phyloP scores from a whole-genome alignment of 2,797 vertebrate genomes.

The Acanthurus lineatus region DNA sequence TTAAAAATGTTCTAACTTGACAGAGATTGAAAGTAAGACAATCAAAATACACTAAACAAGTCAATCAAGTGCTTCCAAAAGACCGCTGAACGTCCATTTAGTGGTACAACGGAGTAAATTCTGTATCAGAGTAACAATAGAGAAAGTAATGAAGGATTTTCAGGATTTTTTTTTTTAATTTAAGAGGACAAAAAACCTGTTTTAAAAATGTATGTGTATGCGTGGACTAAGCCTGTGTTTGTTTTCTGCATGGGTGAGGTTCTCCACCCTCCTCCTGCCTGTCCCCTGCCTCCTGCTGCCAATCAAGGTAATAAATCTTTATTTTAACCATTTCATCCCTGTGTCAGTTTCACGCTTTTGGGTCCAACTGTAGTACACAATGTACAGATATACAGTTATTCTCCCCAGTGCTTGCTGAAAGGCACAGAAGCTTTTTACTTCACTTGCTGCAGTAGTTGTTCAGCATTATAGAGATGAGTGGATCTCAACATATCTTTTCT shows the following conservation, averaged over 20 bases:
- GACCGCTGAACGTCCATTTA: not conserved
- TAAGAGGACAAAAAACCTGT: too few relatives aligned
- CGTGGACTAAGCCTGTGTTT: too few relatives aligned
- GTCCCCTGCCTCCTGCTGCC: too few relatives aligned
- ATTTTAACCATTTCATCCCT: too few relatives aligned
- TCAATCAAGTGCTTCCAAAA: not conserved
- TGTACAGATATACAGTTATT: not conserved
- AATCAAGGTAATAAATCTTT: too few relatives aligned
- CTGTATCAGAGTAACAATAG: not conserved
- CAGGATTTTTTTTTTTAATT: too few relatives aligned
- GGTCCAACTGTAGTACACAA: too few relatives aligned
- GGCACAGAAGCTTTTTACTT: constrained; percentile 1
- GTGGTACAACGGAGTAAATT: constrained; percentile 3
- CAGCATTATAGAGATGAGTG: constrained; percentile 2
- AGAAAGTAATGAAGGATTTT: not conserved
- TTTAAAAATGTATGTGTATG: too few relatives aligned
- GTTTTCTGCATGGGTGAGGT: too few relatives aligned
- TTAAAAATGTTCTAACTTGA: not conserved
- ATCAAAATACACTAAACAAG: not conserved
- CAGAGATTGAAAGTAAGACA: not conserved
- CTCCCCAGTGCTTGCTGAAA: constrained; percentile 2
- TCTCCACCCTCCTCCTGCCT: too few relatives aligned
- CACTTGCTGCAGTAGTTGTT: not conserved
- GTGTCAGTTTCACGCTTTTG: too few relatives aligned
- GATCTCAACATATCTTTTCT: not conserved